Percentiles rank a stretch among this genome's conserved stretches.
phyloP scores from a whole-genome alignment of 37 sponge, comb jelly and placozoan species.

The Cladorhizidae sp. region DNA sequence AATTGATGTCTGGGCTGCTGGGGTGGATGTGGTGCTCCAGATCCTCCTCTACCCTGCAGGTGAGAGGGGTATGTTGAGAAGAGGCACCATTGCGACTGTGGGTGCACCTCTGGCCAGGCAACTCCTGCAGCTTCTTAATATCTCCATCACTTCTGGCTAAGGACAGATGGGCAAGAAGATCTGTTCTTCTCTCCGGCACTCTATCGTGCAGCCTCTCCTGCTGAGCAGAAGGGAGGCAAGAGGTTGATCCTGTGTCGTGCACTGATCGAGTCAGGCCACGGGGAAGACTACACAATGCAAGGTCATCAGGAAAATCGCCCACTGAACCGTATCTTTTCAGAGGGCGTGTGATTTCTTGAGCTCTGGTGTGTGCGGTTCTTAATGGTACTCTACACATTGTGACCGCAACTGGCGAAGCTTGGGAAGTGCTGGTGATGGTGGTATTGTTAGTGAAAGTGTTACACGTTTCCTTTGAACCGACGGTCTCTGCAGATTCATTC shows the following conservation, averaged over 20 bases:
- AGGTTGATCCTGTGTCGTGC: neutral
- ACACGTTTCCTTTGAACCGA: neutral
- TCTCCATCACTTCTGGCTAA: constrained; percentile 10
- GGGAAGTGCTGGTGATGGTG: neutral
- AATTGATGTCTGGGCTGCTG: neutral
- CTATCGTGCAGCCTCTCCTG: neutral
- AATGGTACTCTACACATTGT: neutral
- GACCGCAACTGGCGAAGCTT: neutral
- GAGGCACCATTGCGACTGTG: constrained; percentile 9
- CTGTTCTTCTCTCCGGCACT: neutral
- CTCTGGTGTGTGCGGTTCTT: too few species aligned
- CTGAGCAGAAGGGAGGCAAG: neutral
- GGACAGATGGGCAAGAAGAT: neutral
- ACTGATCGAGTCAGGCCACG: neutral
- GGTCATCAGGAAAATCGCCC: constrained; percentile 21
- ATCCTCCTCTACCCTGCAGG: neutral
- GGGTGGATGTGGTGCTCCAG: neutral
- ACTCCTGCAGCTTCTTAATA: constrained; percentile 6
- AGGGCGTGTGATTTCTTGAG: neutral
- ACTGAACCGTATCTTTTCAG: constrained; percentile 2
- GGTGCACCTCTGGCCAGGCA: neutral
- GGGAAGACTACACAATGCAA: neutral
- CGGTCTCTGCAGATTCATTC: neutral
- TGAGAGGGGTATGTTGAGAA: neutral
- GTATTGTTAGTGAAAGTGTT: neutral